These are phyloP conservation scores for Hermatobates lingyangjiaoensis DNA, from an alignment of 1,140 invertebrate species.

Conservation along the genomic window DNA sequence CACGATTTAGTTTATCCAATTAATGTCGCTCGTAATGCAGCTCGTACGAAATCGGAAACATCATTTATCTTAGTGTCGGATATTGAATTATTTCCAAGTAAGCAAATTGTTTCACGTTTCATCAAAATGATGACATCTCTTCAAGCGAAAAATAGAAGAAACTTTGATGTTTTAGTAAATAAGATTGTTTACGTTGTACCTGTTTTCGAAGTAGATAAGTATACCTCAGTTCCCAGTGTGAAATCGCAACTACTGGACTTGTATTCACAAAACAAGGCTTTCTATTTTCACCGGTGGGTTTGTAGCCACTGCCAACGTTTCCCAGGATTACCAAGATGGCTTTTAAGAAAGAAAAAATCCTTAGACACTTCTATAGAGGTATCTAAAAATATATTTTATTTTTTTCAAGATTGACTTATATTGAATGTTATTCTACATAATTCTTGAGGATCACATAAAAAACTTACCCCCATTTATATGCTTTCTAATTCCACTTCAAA, in stretches of 20 bases:
- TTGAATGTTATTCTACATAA: no score
- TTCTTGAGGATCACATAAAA: no score
- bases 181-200: constrained; percentile 42
- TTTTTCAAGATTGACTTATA: no score
- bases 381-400: no score
- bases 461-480: no score
- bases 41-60: constrained; percentile 36
- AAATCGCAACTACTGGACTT: constrained; percentile 31
- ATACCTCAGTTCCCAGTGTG: constrained; percentile 34
- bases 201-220: constrained; percentile 48
- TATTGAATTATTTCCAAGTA: constrained; percentile 51
- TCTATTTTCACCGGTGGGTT: constrained; percentile 33
- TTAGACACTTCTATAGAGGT: constrained; percentile 24
- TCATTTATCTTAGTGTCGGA: constrained; percentile 53
- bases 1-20: constrained; percentile 42
- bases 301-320: constrained; percentile 62
- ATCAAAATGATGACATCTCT: constrained; percentile 32
- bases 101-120: constrained; percentile 38
- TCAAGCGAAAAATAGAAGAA: constrained; percentile 8
- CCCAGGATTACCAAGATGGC: constrained; percentile 49
- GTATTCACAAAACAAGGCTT: constrained; percentile 24
- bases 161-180: constrained; percentile 4
- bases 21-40: constrained; percentile 52
- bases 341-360: constrained; percentile 27
- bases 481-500: no score